Evolutionary conservation across 2,797 vertebrate species (phyloP).

Genomic region (Trachops cirrhosus): DNA sequence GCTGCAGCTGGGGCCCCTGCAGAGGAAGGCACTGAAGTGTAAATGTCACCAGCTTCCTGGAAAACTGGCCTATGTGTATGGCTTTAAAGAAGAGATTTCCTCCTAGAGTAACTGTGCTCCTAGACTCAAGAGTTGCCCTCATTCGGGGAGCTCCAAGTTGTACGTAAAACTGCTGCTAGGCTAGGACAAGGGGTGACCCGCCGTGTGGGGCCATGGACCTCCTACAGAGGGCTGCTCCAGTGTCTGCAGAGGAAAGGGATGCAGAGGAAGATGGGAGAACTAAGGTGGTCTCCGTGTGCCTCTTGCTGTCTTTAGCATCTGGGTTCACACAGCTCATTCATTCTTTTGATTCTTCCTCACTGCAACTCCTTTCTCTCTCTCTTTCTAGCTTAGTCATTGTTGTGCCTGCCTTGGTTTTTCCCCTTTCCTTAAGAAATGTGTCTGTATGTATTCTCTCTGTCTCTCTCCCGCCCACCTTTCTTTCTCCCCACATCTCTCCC

Average conservation of each 20-base stretch:
- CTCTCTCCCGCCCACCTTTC: accelerated
- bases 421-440: background rate
- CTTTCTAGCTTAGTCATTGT: background rate
- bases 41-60: background rate
- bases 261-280: background rate
- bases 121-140: background rate
- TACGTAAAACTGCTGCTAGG: background rate
- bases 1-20: no score
- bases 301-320: background rate
- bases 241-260: background rate
- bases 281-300: background rate
- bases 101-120: background rate
- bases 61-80: background rate
- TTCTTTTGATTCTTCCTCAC: background rate
- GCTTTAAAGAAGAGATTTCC: background rate
- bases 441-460: background rate
- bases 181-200: background rate
- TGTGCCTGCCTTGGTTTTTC: background rate
- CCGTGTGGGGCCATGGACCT: no score
- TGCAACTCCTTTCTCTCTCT: background rate
- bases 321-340: background rate
- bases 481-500: accelerated
- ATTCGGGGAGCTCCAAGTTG: background rate
- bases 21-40: background rate
- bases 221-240: background rate